Conservation (phyloP, 1,140 invertebrate genomes). For the Solenopsis invicta region DNA sequence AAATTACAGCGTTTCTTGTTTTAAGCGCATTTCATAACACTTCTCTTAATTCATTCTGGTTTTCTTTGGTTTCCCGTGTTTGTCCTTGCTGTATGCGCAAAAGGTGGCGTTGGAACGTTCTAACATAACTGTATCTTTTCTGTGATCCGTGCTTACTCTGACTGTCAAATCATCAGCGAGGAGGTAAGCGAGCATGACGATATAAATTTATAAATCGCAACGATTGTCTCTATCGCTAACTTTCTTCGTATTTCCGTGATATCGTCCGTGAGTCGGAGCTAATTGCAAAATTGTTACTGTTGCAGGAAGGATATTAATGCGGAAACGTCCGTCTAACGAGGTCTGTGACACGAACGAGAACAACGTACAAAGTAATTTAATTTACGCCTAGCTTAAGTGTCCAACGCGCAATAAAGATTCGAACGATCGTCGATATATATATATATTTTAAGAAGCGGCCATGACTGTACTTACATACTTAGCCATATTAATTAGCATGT, state of each 20-base stretch:
- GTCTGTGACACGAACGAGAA: conserved; percentile 76
- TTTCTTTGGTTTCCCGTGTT: conserved; percentile 63
- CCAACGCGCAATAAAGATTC: conserved; percentile 78
- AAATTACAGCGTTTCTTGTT: background rate
- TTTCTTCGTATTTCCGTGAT: background rate
- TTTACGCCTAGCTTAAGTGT: conserved; percentile 83
- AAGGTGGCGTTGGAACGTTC: conserved; percentile 80
- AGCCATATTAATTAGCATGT: conserved; percentile 85
- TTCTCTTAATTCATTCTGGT: conserved; percentile 51
- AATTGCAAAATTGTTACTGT: conserved; percentile 68
- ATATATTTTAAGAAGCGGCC: conserved; percentile 85
- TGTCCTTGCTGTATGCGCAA: conserved; percentile 63
- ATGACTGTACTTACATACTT: conserved; percentile 85
- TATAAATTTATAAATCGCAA: background rate
- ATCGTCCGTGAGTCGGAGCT: background rate
- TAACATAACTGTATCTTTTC: conserved; percentile 81
- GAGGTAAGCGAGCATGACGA: conserved; percentile 80
- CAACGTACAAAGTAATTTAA: conserved; percentile 86
- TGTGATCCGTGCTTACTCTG: conserved; percentile 82
- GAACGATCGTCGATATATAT: conserved; percentile 68
- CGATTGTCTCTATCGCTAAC: conserved; percentile 5
- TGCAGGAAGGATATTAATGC: conserved; percentile 88
- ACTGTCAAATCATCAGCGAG: conserved; percentile 75
- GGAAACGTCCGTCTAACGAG: conserved; percentile 88
- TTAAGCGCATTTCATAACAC: conserved; percentile 39